A percentile compares a stretch with the other conserved stretches of the same genome.
These are phyloP conservation scores for Phrynosoma blainvillii DNA, from an alignment of 2,113 vertebrate genomes.

Conservation along the genomic window DNA sequence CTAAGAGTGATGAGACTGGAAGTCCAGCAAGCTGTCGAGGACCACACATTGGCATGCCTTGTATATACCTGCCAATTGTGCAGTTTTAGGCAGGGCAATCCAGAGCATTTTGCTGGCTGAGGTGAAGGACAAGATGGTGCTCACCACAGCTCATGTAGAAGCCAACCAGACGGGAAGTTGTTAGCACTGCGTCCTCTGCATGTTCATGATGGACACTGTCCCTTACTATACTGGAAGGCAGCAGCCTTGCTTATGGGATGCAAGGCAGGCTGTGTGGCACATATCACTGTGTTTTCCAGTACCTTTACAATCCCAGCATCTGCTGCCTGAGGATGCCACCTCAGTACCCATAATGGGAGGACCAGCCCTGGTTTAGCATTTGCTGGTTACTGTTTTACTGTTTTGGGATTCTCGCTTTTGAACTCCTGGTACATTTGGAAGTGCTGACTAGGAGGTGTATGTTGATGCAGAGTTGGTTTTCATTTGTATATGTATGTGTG, in stretches of 20 bases:
- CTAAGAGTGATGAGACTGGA: no score
- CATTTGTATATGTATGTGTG: neutral
- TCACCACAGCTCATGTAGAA: neutral
- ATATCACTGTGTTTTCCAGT: neutral
- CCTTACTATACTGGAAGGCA: no score
- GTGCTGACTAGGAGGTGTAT: neutral
- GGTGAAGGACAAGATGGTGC: neutral
- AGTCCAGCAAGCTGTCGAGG: no score
- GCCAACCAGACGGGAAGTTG: neutral
- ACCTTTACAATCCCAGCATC: neutral
- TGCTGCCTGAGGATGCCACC: neutral
- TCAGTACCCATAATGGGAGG: neutral
- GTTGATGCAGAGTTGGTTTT: neutral
- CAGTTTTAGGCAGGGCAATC: neutral
- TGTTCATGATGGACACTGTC: neutral
- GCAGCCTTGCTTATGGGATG: neutral
- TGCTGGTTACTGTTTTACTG: neutral
- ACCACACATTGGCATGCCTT: no score
- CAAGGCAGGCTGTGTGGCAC: neutral
- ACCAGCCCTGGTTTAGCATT: neutral
- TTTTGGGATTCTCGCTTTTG: neutral
- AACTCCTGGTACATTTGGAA: neutral
- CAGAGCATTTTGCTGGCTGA: neutral
- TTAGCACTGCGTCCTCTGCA: neutral
- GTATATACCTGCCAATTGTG: neutral